Percentiles rank a stretch among this genome's conserved stretches.
phyloP scores from a whole-genome alignment of 2,797 vertebrate species.

The Coregonus sp. region DNA sequence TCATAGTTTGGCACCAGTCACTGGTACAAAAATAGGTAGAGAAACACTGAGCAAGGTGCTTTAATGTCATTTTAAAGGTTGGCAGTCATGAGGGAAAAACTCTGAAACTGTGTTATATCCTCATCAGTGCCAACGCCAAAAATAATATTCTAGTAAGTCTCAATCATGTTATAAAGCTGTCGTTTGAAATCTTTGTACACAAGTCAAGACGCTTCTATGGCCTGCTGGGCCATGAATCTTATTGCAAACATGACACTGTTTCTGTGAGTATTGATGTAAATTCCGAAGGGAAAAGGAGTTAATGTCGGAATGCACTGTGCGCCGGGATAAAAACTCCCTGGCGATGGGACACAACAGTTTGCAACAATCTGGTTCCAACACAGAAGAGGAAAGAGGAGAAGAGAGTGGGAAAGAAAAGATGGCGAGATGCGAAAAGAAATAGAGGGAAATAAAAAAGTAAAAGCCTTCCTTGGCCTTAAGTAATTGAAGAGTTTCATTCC shows the following conservation, averaged over 20 bases:
- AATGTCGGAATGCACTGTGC: slow-evolving; percentile 58
- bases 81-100: background rate
- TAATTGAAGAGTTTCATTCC: no score
- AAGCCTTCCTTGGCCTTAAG: background rate
- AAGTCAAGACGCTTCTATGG: slow-evolving; percentile 22
- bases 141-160: slow-evolving; percentile 9
- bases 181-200: slow-evolving; percentile 16
- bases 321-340: slow-evolving; percentile 36
- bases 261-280: slow-evolving; percentile 17
- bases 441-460: slow-evolving; percentile 37
- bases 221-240: slow-evolving; percentile 11
- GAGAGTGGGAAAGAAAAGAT: background rate
- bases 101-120: background rate
- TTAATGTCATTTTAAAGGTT: background rate
- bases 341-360: slow-evolving; percentile 30
- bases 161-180: slow-evolving; percentile 30
- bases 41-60: background rate
- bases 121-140: slow-evolving; percentile 5
- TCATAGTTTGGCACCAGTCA: background rate
- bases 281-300: slow-evolving; percentile 47
- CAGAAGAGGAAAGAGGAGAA: no score
- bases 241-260: slow-evolving; percentile 25
- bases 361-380: slow-evolving; percentile 20
- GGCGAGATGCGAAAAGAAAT: background rate
- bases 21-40: background rate